Evolutionary conservation across 2,113 vertebrate genomes (phyloP), one percentile per base, ranked within the genome.

Genomic region (Cyprinodon tularosa): DNA sequence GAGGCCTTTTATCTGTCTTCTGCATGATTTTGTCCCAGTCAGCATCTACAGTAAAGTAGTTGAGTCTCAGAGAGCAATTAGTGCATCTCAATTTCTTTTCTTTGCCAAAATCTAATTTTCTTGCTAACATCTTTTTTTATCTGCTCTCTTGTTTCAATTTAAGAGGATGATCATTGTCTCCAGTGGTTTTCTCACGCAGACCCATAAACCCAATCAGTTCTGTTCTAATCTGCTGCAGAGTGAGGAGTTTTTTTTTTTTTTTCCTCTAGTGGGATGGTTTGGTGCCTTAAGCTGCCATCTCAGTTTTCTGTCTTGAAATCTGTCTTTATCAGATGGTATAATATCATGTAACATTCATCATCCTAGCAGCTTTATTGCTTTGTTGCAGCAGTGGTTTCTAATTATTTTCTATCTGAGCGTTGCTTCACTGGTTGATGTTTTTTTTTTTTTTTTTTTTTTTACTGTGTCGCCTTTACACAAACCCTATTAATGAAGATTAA

Each of bases 31-130:
- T 83, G 29, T 29, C 77, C 71, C 47, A 22, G 78, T 78, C 81
- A 83, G 81, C 77, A 77, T 73, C 68, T 0, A 82, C 74, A 85
- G 83, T 78, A 79, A 77, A 85, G 83, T 78, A 79, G 83, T 83
- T 72, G 77, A 71, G 73, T 89, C 77, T 76, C 81, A 83, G 78
- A 72, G 66, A 65, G 82, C 71, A 78, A 64, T 85, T 85, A 69
- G 72, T 65, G 22, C 44, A 59, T 66, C 5, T 72, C 22, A 60
- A 4, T 76, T 81, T 29, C n/a, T 45, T 66, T 37, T 59, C 14
- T 29, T 44, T 40, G 61, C 22, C 29, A 68, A 61, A 72, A 48
- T 17, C 42, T 13, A 48, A 13, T 69, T 42, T 42, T 65, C 65
- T 68, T 42, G 14, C 14, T 66, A 62, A 66, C 42, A 57, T 70